phyloP scores from a whole-genome alignment of 2,113 vertebrate genomes.

The Ophthalmolycus amberensis region DNA sequence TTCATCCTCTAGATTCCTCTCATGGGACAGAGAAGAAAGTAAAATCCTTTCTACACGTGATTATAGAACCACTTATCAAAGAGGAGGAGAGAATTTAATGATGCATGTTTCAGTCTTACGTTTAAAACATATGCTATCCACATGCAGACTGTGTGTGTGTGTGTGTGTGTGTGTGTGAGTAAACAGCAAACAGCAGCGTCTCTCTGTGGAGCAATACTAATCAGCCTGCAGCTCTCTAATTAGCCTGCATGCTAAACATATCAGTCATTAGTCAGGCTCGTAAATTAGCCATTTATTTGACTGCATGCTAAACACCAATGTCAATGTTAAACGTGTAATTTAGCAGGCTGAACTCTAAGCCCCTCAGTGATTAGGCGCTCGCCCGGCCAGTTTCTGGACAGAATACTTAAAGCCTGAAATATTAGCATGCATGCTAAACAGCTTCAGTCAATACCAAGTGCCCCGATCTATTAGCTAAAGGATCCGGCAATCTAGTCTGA shows the following conservation, averaged over 20 bases:
- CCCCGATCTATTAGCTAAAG: slow-evolving; percentile 54
- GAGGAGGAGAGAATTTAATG: too few species aligned
- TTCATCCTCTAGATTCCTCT: too few species aligned
- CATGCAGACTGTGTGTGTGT: not conserved
- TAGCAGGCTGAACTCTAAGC: slow-evolving; percentile 57
- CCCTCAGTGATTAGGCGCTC: slow-evolving; percentile 60
- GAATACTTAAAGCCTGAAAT: slow-evolving; percentile 43
- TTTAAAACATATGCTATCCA: not conserved
- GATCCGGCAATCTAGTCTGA: slow-evolving; percentile 27
- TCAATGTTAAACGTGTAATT: slow-evolving; percentile 68
- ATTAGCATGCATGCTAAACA: slow-evolving; percentile 59
- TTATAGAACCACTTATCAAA: too few species aligned
- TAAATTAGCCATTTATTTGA: slow-evolving; percentile 76
- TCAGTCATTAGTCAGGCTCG: slow-evolving; percentile 72
- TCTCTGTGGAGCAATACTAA: slow-evolving; percentile 72
- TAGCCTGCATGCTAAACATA: slow-evolving; percentile 67
- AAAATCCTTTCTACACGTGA: too few species aligned
- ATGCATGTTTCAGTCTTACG: not conserved
- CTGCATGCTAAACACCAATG: slow-evolving; percentile 67
- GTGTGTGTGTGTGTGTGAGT: slow-evolving; percentile 36
- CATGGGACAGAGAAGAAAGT: too few species aligned
- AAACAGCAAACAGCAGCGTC: slow-evolving; percentile 63
- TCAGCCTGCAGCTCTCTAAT: slow-evolving; percentile 71
- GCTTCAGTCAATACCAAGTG: slow-evolving; percentile 50
- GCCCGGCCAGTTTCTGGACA: slow-evolving; percentile 32